These are phyloP conservation scores for Cryptosula pallasiana DNA, from an alignment of 2,888 invertebrate species.

Conservation along the genomic window DNA sequence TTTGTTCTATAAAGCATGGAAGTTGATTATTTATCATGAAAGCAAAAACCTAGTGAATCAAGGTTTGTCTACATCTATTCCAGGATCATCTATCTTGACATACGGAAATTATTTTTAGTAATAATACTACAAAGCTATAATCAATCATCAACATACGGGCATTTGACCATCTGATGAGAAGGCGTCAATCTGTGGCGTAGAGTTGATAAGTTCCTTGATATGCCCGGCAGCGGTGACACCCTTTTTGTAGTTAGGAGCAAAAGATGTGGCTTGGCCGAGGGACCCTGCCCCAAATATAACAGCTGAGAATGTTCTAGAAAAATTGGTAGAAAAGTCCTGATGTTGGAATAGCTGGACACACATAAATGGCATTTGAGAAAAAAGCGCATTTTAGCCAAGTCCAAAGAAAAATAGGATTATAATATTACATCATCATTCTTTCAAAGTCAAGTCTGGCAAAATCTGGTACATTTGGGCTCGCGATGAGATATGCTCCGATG, in stretches of 20 bases:
- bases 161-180: slow-evolving; percentile 35
- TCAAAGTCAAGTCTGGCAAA: slow-evolving; percentile 39
- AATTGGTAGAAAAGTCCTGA: too few species aligned
- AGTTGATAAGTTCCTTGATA: slow-evolving; percentile 41
- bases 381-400: too few species aligned
- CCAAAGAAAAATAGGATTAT: too few species aligned
- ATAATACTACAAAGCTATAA: too few species aligned
- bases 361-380: too few species aligned
- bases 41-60: too few species aligned
- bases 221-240: slow-evolving; percentile 37
- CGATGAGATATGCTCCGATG: slow-evolving; percentile 57
- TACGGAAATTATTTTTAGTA: too few species aligned
- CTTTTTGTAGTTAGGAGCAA: slow-evolving; percentile 35
- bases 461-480: slow-evolving; percentile 23
- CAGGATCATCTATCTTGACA: too few species aligned
- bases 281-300: slow-evolving; percentile 56
- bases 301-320: slow-evolving; percentile 56
- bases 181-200: slow-evolving; percentile 39
- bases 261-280: slow-evolving; percentile 31
- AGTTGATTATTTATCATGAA: too few species aligned
- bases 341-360: too few species aligned
- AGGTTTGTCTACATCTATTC: too few species aligned
- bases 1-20: too few species aligned
- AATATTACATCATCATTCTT: slow-evolving; percentile 48
- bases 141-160: slow-evolving; percentile 34